phyloP scores from a whole-genome alignment of 2,888 invertebrate species.

The Lepidonotus clava region DNA sequence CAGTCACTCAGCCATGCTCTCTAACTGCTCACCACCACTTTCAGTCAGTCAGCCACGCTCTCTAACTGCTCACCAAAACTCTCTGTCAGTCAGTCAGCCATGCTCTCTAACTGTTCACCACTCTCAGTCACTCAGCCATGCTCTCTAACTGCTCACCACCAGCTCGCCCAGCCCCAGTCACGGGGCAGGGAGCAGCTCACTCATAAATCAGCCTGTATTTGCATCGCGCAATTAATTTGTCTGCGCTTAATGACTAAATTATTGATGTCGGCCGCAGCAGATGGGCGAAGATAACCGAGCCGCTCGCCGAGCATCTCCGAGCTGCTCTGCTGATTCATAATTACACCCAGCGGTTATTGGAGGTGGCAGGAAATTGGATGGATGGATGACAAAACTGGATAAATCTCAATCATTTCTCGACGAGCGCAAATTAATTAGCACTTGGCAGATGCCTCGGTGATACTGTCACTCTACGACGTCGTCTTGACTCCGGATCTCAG shows the following conservation, averaged over 20 bases:
- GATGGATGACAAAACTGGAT: constrained; percentile 3
- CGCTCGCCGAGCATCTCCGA: background rate
- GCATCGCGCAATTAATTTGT: background rate
- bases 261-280: constrained; percentile 15
- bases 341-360: background rate
- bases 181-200: background rate
- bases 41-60: background rate
- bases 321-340: background rate
- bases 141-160: too few species aligned
- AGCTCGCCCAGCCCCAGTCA: too few species aligned
- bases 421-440: background rate
- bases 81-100: background rate
- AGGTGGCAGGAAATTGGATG: constrained; percentile 23
- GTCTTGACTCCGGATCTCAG: too few species aligned
- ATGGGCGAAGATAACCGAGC: constrained; percentile 7
- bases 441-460: too few species aligned
- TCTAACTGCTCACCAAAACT: background rate
- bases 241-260: constrained; percentile 9
- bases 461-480: too few species aligned
- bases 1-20: too few species aligned
- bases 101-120: background rate
- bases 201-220: background rate
- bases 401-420: background rate
- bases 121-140: background rate
- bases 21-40: background rate